phyloP scores from a whole-genome alignment of 1,140 invertebrate genomes.

The Drosophila sproati region DNA sequence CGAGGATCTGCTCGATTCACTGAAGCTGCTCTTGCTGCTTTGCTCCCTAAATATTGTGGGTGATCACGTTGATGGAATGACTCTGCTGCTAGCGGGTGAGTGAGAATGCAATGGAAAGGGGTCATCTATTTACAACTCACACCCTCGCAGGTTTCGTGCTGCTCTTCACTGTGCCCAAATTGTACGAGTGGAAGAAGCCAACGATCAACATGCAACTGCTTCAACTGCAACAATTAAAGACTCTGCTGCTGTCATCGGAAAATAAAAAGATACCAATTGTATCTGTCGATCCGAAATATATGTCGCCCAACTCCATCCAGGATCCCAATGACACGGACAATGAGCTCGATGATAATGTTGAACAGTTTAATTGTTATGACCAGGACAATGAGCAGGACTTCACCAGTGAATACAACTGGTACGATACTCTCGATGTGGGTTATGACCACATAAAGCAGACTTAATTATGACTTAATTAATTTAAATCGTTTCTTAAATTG shows the following conservation, averaged over 20 bases:
- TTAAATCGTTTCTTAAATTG: neutral
- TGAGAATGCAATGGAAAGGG: neutral
- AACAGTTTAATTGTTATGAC: neutral
- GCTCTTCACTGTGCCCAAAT: conserved; percentile 62
- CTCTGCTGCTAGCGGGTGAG: conserved; percentile 57
- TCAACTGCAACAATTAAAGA: conserved; percentile 13
- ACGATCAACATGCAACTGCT: conserved; percentile 38
- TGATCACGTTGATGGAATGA: conserved; percentile 58
- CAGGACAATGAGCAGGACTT: neutral
- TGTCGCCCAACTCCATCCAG: neutral
- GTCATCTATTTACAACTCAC: too few relatives aligned
- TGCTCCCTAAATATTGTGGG: conserved; percentile 56
- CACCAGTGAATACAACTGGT: conserved; percentile 17
- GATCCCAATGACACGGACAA: neutral
- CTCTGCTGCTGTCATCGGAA: conserved; percentile 5
- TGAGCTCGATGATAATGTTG: neutral
- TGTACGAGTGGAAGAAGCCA: conserved; percentile 51
- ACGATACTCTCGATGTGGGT: neutral
- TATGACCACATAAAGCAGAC: conserved; percentile 4
- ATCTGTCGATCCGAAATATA: conserved; percentile 5
- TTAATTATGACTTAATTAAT: neutral
- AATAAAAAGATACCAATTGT: conserved; percentile 9
- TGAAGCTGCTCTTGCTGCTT: conserved; percentile 45
- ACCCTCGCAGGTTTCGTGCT: conserved; percentile 30
- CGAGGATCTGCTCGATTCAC: conserved; percentile 51